These are phyloP conservation scores for Setipinna tenuifilis DNA, from an alignment of 2,797 vertebrate species.

Conservation along the genomic window DNA sequence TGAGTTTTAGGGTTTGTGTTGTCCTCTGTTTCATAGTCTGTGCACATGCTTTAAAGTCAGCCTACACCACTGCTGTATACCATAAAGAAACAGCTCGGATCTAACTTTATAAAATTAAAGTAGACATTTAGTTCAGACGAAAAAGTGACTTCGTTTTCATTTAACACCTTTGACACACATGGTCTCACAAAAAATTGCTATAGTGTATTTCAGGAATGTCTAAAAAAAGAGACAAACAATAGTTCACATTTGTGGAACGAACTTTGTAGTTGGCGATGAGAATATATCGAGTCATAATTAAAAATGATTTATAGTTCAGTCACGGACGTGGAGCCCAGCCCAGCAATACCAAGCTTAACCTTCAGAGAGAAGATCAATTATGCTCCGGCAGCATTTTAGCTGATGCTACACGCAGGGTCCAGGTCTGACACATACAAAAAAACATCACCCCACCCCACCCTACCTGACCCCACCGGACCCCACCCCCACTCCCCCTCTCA, in stretches of 20 bases:
- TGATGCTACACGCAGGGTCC: slow-evolving; percentile 14
- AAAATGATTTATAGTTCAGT: slow-evolving; percentile 1
- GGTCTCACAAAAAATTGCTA: too few species aligned
- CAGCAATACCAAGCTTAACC: neutral
- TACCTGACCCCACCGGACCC: neutral
- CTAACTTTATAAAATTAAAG: too few species aligned
- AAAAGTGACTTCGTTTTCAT: too few species aligned
- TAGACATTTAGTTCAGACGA: too few species aligned
- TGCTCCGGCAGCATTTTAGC: neutral
- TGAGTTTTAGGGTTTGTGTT: too few species aligned
- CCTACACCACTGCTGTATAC: too few species aligned
- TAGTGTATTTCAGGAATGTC: neutral
- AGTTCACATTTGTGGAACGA: neutral
- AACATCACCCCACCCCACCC: neutral
- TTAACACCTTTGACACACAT: too few species aligned
- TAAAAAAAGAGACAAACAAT: neutral
- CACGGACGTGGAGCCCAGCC: neutral
- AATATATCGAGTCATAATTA: neutral
- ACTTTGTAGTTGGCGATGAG: neutral
- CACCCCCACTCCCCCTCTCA: neutral
- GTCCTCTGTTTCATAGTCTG: too few species aligned
- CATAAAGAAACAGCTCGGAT: too few species aligned
- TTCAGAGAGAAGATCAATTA: slow-evolving; percentile 19
- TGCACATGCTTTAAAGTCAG: too few species aligned
- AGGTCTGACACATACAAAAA: slow-evolving; percentile 14